Conservation (phyloP, 2,113 vertebrate species). For the Myrmophylax atrothorax region DNA sequence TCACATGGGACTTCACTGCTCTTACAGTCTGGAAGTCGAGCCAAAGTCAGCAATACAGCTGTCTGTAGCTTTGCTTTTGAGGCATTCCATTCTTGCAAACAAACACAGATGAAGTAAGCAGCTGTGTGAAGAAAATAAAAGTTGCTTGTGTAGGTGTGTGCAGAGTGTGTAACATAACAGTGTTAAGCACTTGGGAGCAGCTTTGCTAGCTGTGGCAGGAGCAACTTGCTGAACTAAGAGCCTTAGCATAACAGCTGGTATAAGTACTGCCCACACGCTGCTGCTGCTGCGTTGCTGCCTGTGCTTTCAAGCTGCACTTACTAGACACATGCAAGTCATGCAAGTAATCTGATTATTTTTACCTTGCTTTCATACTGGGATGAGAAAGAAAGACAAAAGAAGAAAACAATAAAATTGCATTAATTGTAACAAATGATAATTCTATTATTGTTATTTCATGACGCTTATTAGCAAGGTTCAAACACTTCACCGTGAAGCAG, state of each 20-base stretch:
- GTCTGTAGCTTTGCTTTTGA: neutral
- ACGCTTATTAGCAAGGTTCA: neutral
- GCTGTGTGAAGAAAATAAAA: neutral
- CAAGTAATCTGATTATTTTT: slow-evolving; percentile 76
- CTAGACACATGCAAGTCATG: slow-evolving; percentile 76
- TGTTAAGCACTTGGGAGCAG: slow-evolving; percentile 32
- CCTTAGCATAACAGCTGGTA: slow-evolving; percentile 5
- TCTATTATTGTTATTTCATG: neutral
- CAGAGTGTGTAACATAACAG: neutral
- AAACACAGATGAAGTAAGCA: neutral
- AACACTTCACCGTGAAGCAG: neutral
- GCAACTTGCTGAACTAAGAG: neutral
- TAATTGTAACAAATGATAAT: slow-evolving; percentile 18
- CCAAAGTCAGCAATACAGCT: neutral
- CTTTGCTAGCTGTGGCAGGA: slow-evolving; percentile 25
- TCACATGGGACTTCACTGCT: neutral
- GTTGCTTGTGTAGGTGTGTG: neutral
- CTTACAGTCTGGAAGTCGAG: neutral
- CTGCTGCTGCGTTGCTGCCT: neutral
- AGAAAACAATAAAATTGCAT: slow-evolving; percentile 10
- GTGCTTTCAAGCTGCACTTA: slow-evolving; percentile 40
- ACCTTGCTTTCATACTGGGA: slow-evolving; percentile 91
- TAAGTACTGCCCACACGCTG: neutral
- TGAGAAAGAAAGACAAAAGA: slow-evolving; percentile 53
- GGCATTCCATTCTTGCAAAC: neutral